Evolutionary conservation across 1,140 invertebrate genomes (phyloP).

Genomic region (Drosophila sp.): DNA sequence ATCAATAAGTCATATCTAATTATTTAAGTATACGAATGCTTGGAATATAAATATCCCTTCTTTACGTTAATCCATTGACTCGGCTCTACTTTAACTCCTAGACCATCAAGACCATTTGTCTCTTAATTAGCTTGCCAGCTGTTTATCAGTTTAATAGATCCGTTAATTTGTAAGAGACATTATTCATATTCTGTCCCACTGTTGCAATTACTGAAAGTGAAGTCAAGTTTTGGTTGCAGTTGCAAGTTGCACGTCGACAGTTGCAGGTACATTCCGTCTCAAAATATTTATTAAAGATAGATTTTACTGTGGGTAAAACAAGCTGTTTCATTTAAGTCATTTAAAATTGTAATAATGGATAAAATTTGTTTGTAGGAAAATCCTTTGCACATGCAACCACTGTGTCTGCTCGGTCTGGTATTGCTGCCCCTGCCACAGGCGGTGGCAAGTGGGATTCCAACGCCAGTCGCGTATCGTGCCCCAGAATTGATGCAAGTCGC

Average conservation of each 20-base stretch:
- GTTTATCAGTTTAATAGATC: conserved; percentile 9
- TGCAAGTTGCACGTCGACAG: not conserved
- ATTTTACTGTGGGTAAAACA: no score
- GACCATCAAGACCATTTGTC: not conserved
- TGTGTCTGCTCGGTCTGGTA: not conserved
- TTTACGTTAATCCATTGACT: not conserved
- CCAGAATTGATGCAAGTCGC: conserved; percentile 35
- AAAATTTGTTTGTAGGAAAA: no score
- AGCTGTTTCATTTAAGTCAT: no score
- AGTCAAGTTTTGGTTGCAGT: not conserved
- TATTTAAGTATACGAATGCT: no score
- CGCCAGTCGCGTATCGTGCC: not conserved
- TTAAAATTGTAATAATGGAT: no score
- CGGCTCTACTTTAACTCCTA: not conserved
- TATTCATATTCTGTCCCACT: not conserved
- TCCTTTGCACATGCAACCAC: conserved; percentile 3
- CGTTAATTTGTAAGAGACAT: conserved; percentile 10
- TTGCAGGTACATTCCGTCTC: no score
- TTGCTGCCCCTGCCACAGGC: not conserved
- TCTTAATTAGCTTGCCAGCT: not conserved
- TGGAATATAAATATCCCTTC: no score
- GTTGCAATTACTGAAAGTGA: conserved; percentile 15
- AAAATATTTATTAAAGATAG: no score
- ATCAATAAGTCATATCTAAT: no score
- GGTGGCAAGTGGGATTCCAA: conserved; percentile 6